Conservation (phyloP, 1,140 invertebrate genomes). For the Pogonognathellus flavescens region DNA sequence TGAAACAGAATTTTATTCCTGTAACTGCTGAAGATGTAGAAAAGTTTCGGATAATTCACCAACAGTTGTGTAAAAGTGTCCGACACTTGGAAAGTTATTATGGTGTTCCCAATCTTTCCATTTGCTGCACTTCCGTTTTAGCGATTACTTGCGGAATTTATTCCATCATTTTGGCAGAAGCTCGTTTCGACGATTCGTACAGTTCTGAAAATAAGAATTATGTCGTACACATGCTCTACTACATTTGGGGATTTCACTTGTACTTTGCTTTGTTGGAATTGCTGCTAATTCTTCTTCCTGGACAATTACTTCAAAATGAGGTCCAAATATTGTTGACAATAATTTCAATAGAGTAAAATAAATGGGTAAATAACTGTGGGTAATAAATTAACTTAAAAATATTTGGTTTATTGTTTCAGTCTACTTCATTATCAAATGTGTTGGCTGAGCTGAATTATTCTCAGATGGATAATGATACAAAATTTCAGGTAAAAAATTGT, state of each 20-base stretch:
- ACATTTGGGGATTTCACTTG: slow-evolving; percentile 51
- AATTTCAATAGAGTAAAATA: too few relatives aligned
- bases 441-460: neutral
- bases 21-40: neutral
- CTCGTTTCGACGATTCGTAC: neutral
- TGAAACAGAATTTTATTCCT: neutral
- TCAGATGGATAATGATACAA: neutral
- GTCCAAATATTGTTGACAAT: slow-evolving; percentile 1
- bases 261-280: slow-evolving; percentile 37
- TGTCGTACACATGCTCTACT: slow-evolving; percentile 11
- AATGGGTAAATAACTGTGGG: too few relatives aligned
- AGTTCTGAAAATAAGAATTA: neutral
- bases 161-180: slow-evolving; percentile 12
- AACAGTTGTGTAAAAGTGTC: slow-evolving; percentile 3
- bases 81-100: neutral
- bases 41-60: neutral
- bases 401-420: neutral
- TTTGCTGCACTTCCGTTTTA: slow-evolving; percentile 20
- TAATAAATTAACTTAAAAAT: too few relatives aligned
- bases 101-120: neutral
- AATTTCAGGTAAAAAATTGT: neutral
- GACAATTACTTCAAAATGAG: slow-evolving; percentile 48
- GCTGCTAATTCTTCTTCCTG: slow-evolving; percentile 30
- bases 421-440: neutral
- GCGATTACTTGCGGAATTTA: slow-evolving; percentile 52